Conservation (phyloP, 2,797 vertebrate genomes). For the Eulemur coronatus region DNA sequence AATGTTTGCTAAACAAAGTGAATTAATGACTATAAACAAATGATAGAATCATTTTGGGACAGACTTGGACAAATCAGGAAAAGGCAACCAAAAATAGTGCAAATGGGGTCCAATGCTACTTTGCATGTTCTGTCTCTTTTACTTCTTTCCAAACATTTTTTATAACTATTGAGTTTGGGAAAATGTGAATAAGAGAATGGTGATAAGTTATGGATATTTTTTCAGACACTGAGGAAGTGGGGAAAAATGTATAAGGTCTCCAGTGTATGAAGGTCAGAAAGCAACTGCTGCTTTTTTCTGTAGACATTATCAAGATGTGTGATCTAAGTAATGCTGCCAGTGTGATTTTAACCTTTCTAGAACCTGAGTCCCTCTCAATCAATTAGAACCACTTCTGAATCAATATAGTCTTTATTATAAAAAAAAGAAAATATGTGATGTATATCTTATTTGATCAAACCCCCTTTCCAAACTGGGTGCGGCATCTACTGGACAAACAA, state of each 20-base stretch:
- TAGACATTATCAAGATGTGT: not conserved
- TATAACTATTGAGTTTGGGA: not conserved
- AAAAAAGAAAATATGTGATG: not conserved
- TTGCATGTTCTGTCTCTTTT: not conserved
- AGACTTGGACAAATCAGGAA: not conserved
- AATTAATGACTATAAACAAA: not conserved
- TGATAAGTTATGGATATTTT: not conserved
- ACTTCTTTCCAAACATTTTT: not conserved
- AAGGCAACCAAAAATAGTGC: not conserved
- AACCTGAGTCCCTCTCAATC: not conserved
- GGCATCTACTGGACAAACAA: not conserved
- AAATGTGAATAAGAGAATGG: not conserved
- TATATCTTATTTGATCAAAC: not conserved
- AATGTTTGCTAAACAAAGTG: not conserved
- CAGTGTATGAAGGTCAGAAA: not conserved
- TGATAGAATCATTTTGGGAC: not conserved
- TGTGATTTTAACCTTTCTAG: not conserved
- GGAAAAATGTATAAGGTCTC: not conserved
- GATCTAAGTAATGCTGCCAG: not conserved
- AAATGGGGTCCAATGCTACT: not conserved
- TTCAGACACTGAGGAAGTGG: not conserved
- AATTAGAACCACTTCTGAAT: not conserved
- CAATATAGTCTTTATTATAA: not conserved
- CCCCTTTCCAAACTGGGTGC: not conserved
- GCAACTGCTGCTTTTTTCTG: not conserved